Conservation (phyloP, 2,797 vertebrate genomes). For the Acanthiza pusilla region DNA sequence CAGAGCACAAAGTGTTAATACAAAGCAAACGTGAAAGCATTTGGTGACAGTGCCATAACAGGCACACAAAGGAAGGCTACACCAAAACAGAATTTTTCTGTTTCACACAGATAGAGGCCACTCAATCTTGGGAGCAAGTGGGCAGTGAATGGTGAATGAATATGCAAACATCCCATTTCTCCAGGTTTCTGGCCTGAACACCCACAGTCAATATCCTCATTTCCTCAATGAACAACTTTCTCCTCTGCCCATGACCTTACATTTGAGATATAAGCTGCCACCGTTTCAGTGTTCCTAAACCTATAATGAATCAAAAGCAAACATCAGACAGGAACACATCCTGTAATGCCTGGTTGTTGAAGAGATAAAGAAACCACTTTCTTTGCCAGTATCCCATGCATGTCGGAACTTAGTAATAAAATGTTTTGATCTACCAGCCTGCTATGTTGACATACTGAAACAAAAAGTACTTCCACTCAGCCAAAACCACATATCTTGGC, state of each 20-base stretch:
- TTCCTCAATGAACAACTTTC: background rate
- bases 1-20: background rate
- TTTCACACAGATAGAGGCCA: background rate
- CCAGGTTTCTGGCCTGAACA: background rate
- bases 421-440: constrained; percentile 20
- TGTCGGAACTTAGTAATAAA: constrained; percentile 26
- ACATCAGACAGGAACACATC: background rate
- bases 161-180: background rate
- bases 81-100: background rate
- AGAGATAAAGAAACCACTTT: constrained; percentile 18
- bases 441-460: constrained; percentile 44
- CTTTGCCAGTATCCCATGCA: constrained; percentile 32
- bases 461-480: constrained; percentile 51
- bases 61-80: background rate
- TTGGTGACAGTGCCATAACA: background rate
- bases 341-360: background rate
- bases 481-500: constrained; percentile 67
- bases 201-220: background rate
- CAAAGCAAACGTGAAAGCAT: background rate
- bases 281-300: background rate
- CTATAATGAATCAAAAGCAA: background rate
- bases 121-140: background rate
- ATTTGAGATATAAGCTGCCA: background rate
- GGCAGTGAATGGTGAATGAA: background rate
- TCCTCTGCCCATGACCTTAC: background rate